Evolutionary conservation across 1,140 invertebrate species (phyloP).

Genomic region (Achatina immaculata): DNA sequence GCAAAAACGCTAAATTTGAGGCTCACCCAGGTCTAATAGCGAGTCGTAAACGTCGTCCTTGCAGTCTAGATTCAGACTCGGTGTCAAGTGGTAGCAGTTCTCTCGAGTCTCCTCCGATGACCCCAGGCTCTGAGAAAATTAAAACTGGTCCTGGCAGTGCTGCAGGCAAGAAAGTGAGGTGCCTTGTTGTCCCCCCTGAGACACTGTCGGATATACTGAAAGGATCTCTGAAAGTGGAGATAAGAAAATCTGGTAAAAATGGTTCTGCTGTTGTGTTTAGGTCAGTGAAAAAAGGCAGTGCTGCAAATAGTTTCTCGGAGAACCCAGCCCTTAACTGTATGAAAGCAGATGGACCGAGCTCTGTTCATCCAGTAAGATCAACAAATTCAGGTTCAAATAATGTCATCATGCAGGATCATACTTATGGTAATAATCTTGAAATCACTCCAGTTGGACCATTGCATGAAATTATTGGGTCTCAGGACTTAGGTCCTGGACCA

Average conservation of each 20-base stretch:
- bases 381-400: background rate
- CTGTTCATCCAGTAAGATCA: background rate
- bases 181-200: background rate
- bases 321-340: background rate
- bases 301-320: background rate
- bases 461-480: background rate
- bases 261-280: background rate
- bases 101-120: background rate
- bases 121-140: background rate
- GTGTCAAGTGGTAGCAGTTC: background rate
- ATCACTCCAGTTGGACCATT: background rate
- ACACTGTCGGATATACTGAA: background rate
- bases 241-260: background rate
- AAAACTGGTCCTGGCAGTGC: no score
- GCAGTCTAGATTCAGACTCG: background rate
- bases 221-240: constrained; percentile 3
- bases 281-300: background rate
- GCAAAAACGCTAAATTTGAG: background rate
- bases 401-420: background rate
- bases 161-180: background rate
- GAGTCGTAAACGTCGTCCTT: background rate
- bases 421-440: background rate
- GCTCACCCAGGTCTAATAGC: background rate
- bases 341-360: background rate
- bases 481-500: no score